These are phyloP conservation scores for Pachycephala philippinensis DNA, from an alignment of 2,113 vertebrate species.

Conservation along the genomic window DNA sequence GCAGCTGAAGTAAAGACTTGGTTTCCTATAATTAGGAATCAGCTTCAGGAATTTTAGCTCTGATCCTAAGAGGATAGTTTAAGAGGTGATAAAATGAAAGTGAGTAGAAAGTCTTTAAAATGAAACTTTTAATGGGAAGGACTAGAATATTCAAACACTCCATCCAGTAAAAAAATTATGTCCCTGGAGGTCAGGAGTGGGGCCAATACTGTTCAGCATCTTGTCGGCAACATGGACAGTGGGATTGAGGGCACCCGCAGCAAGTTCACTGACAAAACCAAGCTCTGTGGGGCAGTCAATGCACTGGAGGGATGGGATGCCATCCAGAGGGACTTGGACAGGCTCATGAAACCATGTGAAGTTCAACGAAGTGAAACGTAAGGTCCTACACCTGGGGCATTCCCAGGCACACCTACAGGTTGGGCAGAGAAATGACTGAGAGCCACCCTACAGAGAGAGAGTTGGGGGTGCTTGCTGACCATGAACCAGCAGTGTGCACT, in stretches of 20 bases:
- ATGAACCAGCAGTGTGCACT: rapidly evolving
- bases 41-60: background rate
- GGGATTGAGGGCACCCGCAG: background rate
- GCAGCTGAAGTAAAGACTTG: background rate
- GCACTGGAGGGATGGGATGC: background rate
- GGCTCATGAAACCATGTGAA: background rate
- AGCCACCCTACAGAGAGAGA: background rate
- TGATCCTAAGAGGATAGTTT: background rate
- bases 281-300: background rate
- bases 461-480: background rate
- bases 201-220: rapidly evolving
- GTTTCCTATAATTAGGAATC: background rate
- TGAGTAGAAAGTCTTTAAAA: background rate
- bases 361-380: background rate
- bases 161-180: background rate
- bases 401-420: background rate
- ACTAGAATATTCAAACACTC: background rate
- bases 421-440: background rate
- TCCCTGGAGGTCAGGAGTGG: background rate
- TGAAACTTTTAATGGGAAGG: background rate
- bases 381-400: background rate
- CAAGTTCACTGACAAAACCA: no score
- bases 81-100: background rate
- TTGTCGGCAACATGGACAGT: background rate
- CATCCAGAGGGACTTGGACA: background rate